Evolutionary conservation across 2,888 invertebrate species (phyloP).

Genomic region (Ichneumoninae sp.): DNA sequence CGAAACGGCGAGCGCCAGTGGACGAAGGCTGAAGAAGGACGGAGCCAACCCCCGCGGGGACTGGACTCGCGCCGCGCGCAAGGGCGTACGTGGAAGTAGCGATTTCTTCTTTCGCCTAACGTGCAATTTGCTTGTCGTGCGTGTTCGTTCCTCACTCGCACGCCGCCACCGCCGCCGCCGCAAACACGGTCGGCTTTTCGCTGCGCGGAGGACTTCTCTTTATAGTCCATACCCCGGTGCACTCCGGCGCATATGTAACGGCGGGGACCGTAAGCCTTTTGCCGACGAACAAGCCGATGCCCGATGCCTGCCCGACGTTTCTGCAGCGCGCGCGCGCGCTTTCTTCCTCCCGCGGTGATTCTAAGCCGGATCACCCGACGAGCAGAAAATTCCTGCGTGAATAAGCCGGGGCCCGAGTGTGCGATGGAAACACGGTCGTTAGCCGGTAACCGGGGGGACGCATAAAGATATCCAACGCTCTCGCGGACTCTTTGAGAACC

Average conservation of each 20-base stretch:
- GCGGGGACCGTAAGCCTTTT: slow-evolving; percentile 24
- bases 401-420: slow-evolving; percentile 4
- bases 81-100: slow-evolving; percentile 67
- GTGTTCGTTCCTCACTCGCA: slow-evolving; percentile 54
- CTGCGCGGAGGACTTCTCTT: slow-evolving; percentile 9
- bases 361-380: slow-evolving; percentile 34
- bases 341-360: slow-evolving; percentile 53
- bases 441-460: slow-evolving; percentile 27
- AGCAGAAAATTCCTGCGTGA: slow-evolving; percentile 44
- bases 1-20: slow-evolving; percentile 29
- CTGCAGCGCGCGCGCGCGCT: slow-evolving; percentile 22
- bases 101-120: slow-evolving; percentile 63
- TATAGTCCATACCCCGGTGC: background rate
- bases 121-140: slow-evolving; percentile 67
- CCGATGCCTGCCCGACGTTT: background rate
- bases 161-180: slow-evolving; percentile 33
- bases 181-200: slow-evolving; percentile 44
- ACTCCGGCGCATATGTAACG: slow-evolving; percentile 16
- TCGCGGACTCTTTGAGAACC: slow-evolving; percentile 28
- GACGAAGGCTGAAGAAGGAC: slow-evolving; percentile 17
- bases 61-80: slow-evolving; percentile 43
- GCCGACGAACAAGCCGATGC: slow-evolving; percentile 38
- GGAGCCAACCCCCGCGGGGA: slow-evolving; percentile 46
- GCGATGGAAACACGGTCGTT: slow-evolving; percentile 22
- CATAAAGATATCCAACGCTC: slow-evolving; percentile 46